A percentile compares a stretch with the other conserved stretches of the same genome.
Evolutionary conservation across 2,888 invertebrate genomes (phyloP).

Genomic region (Acrobasis suavella): DNA sequence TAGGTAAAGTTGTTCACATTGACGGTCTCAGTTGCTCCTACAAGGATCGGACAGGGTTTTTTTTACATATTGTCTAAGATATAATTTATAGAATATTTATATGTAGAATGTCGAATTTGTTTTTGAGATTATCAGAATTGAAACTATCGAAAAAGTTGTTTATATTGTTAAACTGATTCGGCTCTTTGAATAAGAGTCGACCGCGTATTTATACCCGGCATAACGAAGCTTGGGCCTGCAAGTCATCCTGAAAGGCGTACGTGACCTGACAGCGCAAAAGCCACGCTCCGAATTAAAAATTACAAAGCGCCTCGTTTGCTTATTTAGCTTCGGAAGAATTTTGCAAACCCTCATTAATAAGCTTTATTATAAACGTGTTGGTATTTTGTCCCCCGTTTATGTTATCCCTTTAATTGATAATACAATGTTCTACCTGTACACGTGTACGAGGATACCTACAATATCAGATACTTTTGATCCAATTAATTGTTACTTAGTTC

Average conservation of each 20-base stretch:
- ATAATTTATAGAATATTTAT: too few species aligned
- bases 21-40: too few species aligned
- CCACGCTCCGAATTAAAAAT: conserved; percentile 17
- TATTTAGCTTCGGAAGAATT: conserved; percentile 7
- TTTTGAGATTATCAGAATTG: too few species aligned
- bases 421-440: neutral
- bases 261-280: conserved; percentile 8
- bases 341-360: conserved; percentile 13
- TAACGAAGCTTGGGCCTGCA: neutral
- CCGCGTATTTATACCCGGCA: neutral
- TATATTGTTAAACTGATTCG: too few species aligned
- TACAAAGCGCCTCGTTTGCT: conserved; percentile 2
- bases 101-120: too few species aligned
- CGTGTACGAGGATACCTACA: neutral
- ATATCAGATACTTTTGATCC: neutral
- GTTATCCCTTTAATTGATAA: neutral
- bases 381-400: neutral
- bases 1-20: too few species aligned
- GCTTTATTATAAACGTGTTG: conserved; percentile 14
- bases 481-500: neutral
- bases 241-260: neutral
- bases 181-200: too few species aligned
- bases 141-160: too few species aligned
- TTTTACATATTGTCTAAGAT: too few species aligned
- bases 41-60: too few species aligned